Evolutionary conservation across 2,888 invertebrate species (phyloP).

Genomic region (Acleris sparsana): DNA sequence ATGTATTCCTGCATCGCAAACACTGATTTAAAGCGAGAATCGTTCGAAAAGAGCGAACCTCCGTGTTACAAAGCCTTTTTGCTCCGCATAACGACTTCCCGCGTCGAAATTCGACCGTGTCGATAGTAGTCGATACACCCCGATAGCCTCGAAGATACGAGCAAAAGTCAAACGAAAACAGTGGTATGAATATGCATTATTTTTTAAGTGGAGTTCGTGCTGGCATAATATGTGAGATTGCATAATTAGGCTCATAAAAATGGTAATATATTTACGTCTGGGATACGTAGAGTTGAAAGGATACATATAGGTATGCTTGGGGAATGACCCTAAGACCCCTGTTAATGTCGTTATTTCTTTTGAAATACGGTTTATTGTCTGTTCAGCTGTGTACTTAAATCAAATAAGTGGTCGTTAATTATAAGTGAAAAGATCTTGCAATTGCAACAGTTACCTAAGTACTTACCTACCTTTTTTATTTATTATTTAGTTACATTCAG

Average conservation of each 20-base stretch:
- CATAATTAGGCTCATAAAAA: slow-evolving; percentile 1
- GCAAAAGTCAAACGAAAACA: slow-evolving; percentile 17
- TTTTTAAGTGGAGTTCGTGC: slow-evolving; percentile 14
- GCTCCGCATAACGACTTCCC: slow-evolving; percentile 28
- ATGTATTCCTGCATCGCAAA: slow-evolving; percentile 34
- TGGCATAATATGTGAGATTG: slow-evolving; percentile 12
- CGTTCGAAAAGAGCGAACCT: slow-evolving; percentile 26
- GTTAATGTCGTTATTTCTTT: too few relatives aligned
- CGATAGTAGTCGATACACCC: slow-evolving; percentile 30
- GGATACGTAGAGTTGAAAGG: too few relatives aligned
- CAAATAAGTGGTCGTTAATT: too few relatives aligned
- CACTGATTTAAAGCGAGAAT: slow-evolving; percentile 36
- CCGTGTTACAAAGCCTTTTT: slow-evolving; percentile 28
- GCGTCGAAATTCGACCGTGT: slow-evolving; percentile 29
- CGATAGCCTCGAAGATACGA: slow-evolving; percentile 14
- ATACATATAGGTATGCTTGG: too few relatives aligned
- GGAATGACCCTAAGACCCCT: too few relatives aligned
- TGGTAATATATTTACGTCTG: background rate
- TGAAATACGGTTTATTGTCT: too few relatives aligned
- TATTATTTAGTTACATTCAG: too few relatives aligned
- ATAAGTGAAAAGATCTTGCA: too few relatives aligned
- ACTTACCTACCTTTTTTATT: too few relatives aligned
- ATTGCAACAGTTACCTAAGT: too few relatives aligned
- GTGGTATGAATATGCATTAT: slow-evolving; percentile 19
- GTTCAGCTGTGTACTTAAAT: too few relatives aligned